Conservation (phyloP, 2,113 vertebrate species). For the Phaetusa simplex region DNA sequence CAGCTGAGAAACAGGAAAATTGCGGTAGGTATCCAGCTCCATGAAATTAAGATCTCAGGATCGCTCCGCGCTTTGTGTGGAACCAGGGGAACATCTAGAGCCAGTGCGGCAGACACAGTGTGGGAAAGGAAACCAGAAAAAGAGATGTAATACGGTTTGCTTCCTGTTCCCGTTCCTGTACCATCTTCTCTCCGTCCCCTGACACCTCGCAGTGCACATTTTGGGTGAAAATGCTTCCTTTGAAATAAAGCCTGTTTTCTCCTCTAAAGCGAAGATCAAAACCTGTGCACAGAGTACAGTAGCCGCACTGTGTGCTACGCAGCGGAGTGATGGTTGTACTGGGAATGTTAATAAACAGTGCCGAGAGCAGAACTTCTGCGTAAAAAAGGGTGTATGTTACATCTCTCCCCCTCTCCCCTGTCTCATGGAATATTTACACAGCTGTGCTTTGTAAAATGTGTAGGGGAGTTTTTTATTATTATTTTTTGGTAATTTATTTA, state of each 20-base stretch:
- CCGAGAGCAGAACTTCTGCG: constrained; percentile 57
- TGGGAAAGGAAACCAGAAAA: not conserved
- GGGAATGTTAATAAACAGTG: constrained; percentile 64
- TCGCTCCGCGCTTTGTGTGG: not conserved
- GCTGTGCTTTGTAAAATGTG: constrained; percentile 65
- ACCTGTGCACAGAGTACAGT: constrained; percentile 17
- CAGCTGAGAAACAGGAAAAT: not conserved
- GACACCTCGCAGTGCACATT: not conserved
- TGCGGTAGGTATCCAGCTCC: not conserved
- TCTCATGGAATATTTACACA: constrained; percentile 65
- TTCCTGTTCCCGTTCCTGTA: not conserved
- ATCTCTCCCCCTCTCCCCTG: constrained; percentile 34
- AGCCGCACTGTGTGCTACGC: constrained; percentile 25
- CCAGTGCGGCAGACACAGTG: not conserved
- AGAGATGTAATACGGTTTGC: not conserved
- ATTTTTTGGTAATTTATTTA: constrained; percentile 69
- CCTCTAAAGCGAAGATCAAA: constrained; percentile 10
- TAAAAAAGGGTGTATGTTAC: constrained; percentile 43
- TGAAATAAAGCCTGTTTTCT: constrained; percentile 16
- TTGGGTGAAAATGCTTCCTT: not conserved
- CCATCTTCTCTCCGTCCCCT: not conserved
- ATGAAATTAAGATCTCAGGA: not conserved
- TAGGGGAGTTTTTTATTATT: constrained; percentile 52
- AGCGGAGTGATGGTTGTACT: constrained; percentile 38
- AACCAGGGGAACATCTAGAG: not conserved